phyloP scores from a whole-genome alignment of 2,888 invertebrate genomes.

The Polyommatus iphigenia region DNA sequence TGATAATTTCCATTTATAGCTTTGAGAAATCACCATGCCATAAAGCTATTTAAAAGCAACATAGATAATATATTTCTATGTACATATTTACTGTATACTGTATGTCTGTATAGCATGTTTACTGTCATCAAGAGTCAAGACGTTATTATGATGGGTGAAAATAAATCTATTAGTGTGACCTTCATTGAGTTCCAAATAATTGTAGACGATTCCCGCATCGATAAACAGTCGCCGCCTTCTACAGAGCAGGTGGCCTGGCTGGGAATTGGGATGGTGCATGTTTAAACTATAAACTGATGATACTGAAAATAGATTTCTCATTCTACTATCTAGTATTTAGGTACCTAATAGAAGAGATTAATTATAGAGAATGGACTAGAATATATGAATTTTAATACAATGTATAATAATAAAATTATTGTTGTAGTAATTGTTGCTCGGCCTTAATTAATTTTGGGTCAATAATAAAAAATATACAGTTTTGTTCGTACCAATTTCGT shows the following conservation, averaged over 20 bases:
- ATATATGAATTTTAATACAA: too few species aligned
- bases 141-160: not conserved
- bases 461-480: not conserved
- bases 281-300: not conserved
- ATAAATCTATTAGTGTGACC: slow-evolving; percentile 6
- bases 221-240: not conserved
- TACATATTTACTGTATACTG: too few species aligned
- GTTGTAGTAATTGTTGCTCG: not conserved
- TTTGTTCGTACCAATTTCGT: not conserved
- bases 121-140: too few species aligned
- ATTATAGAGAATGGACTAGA: too few species aligned
- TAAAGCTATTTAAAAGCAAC: too few species aligned
- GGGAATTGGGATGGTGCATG: not conserved
- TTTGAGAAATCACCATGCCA: too few species aligned
- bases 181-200: slow-evolving; percentile 10
- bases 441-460: not conserved
- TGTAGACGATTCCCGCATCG: slow-evolving; percentile 22
- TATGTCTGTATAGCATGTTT: too few species aligned
- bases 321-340: not conserved
- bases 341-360: too few species aligned
- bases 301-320: slow-evolving; percentile 11
- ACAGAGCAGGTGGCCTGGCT: slow-evolving; percentile 1
- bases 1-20: too few species aligned
- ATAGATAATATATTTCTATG: too few species aligned
- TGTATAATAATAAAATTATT: not conserved